Base-by-base conservation (phyloP, 2,888 invertebrate genomes). In the Cataglyphis altisquamis region DNA sequence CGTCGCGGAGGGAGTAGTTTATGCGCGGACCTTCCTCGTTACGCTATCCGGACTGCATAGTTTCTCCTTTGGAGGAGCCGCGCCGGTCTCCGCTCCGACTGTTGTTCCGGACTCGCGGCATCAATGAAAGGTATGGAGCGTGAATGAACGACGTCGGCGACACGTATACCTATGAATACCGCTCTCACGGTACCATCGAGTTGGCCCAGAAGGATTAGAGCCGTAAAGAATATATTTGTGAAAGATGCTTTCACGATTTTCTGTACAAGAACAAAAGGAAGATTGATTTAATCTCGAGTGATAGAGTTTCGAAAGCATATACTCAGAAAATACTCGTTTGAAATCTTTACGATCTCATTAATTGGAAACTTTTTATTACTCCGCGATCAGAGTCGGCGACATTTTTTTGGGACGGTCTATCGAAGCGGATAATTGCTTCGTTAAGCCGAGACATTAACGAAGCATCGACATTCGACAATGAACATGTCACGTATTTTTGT, bases 21-120 rank as follows among this genome's bases (percentile, higher is more conserved):
- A 92, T 93, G 92, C 90, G 88, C 84, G 91, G 90, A 86, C 90
- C 92, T 90, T 90, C 93, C 92, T 94, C 92, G 94, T 94, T 94
- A 94, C 94, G 93, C 94, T 93, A 94, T 94, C 91, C 92, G 84
- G 90, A 84, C 90, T 90, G 93, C 93, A 93, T 93, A 94, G 92
- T 91, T 94, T 92, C 91, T 91, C 89, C 91, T 91, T 91, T 91
- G 91, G 90, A 86, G 86, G 91, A 89, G 86, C 91, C 91, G 91
- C 90, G 88, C 74, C 68, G 29, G 0, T 74, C 77, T 68, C 48
- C 29, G 12, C 39, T 62, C 18, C 29, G 39, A 39, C 9, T 39
- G 36, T 55, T 55, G 66, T 66, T 32, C 67, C 52, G 77, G 70
- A 84, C 63, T 82, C 87, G 88, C 86, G 83, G 90, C 94, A 94